phyloP scores from a whole-genome alignment of 2,888 invertebrate species.

The Lasioglossum marginatum region DNA sequence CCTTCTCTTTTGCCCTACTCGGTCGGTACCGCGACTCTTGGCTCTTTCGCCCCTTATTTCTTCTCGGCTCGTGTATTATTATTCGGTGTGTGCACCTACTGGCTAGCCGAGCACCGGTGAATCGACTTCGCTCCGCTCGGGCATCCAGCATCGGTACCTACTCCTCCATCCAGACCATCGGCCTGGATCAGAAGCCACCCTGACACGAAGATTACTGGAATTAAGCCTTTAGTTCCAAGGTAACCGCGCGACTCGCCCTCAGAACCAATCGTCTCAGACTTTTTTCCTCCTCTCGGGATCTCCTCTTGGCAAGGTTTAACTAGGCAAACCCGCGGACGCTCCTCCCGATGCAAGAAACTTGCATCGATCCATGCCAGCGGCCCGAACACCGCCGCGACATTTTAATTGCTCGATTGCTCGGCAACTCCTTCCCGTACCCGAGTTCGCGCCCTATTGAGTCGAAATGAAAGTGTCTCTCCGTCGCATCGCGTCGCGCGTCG shows the following conservation, averaged over 20 bases:
- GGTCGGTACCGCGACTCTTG: slow-evolving; percentile 40
- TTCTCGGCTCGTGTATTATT: slow-evolving; percentile 77
- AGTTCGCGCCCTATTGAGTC: slow-evolving; percentile 5
- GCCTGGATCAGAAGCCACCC: slow-evolving; percentile 78
- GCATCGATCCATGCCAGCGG: slow-evolving; percentile 10
- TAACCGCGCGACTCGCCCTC: slow-evolving; percentile 60
- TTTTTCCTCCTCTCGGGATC: slow-evolving; percentile 18
- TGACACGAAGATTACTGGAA: slow-evolving; percentile 84
- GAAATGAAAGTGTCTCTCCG: slow-evolving; percentile 57
- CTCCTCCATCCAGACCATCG: slow-evolving; percentile 50
- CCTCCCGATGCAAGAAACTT: background rate
- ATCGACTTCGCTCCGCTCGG: slow-evolving; percentile 23
- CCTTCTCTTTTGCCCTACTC: slow-evolving; percentile 47
- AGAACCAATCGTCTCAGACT: slow-evolving; percentile 40
- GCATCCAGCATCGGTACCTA: slow-evolving; percentile 53
- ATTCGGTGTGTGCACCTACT: slow-evolving; percentile 77
- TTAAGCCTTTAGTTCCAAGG: slow-evolving; percentile 74
- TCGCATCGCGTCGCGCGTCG: slow-evolving; percentile 23
- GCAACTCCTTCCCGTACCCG: background rate
- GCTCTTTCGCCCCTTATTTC: slow-evolving; percentile 53
- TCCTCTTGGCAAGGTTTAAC: slow-evolving; percentile 2
- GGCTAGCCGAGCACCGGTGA: slow-evolving; percentile 55
- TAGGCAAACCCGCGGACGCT: background rate
- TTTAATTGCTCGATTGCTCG: slow-evolving; percentile 73
- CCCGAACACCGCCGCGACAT: slow-evolving; percentile 62